Base-by-base conservation (phyloP, 2,888 invertebrate species). In the Bursaphelenchus okinawaensis region DNA sequence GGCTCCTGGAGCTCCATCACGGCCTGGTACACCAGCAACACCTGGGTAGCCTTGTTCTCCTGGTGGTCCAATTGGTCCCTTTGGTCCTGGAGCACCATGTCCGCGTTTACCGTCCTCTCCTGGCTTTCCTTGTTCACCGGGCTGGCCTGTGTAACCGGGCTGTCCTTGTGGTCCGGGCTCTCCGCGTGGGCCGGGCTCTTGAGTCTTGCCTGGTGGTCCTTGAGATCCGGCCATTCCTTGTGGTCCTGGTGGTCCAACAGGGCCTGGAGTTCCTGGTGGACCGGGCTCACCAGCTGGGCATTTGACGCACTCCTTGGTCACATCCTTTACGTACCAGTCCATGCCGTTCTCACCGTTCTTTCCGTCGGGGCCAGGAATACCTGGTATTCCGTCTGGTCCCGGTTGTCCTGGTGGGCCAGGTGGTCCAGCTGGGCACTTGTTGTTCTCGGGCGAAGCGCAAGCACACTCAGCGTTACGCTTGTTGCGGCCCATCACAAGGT, bases 281-380 rank as follows among this genome's bases (percentile, higher is more conserved):
- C 79, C 69, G n/a, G 74, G 67, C 20, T 76, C 75, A 51, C 77
- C 77, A 22, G 75, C 75, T 29, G 77, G 76, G 59, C 76, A 75
- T 62, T 71, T 67, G 65, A 74, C 71, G 59, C 76, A 76, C 27
- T 69, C 72, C 22, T 68, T 40, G 40, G 40, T 40, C 16, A n/a
- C 40, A 40, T 40, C 40, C n/a, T 40, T 1, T n/a, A 40, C 40
- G 6, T 16, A 40, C 40, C 40, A 40, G 12, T 65, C 68, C 3
- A 56, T 8, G 24, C 70, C 64, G 7, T 65, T 64, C 1, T 61
- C 62, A 60, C 73, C 75, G 19, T 63, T 51, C 2, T 62, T 68
- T 31, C 73, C 72, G 60, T 68, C 62, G 12, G 40, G 40, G 3
- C 40, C 40, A 40, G 2, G 67, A 65, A 60, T 66, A 63, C 77